Evolutionary conservation across 2,113 vertebrate species (phyloP).

Genomic region (Microtus ochrogaster): DNA sequence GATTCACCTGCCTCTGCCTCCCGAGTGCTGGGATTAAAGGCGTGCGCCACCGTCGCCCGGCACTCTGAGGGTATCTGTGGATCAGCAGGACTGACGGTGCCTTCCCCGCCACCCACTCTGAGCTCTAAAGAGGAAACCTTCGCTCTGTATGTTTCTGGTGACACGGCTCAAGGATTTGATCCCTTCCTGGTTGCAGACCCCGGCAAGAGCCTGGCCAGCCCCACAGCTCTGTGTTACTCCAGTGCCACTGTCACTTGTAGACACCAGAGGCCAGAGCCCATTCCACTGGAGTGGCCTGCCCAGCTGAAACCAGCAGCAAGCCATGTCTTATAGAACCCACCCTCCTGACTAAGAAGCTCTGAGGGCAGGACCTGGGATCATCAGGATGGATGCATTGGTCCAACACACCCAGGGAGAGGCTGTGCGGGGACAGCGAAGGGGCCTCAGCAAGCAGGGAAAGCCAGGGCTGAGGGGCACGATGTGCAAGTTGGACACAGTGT

Average conservation of each 20-base stretch:
- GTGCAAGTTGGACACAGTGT: not conserved
- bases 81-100: not conserved
- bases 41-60: no score
- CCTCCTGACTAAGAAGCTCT: not conserved
- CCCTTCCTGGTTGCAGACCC: not conserved
- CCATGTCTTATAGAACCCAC: fast-evolving
- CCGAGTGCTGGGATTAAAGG: no score
- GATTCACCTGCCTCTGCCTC: no score
- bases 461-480: not conserved
- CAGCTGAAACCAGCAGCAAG: not conserved
- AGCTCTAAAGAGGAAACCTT: not conserved
- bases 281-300: not conserved
- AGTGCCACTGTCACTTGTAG: not conserved
- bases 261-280: not conserved
- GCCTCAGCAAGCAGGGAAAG: not conserved
- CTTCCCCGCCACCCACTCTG: not conserved
- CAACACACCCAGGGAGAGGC: not conserved
- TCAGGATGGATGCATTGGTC: no score
- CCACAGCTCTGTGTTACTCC: not conserved
- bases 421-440: fast-evolving
- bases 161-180: not conserved
- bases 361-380: not conserved
- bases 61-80: not conserved
- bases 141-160: not conserved
- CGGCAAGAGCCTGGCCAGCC: not conserved